Evolutionary conservation across 2,888 invertebrate genomes (phyloP).

Genomic region (Hypena proboscidalis): DNA sequence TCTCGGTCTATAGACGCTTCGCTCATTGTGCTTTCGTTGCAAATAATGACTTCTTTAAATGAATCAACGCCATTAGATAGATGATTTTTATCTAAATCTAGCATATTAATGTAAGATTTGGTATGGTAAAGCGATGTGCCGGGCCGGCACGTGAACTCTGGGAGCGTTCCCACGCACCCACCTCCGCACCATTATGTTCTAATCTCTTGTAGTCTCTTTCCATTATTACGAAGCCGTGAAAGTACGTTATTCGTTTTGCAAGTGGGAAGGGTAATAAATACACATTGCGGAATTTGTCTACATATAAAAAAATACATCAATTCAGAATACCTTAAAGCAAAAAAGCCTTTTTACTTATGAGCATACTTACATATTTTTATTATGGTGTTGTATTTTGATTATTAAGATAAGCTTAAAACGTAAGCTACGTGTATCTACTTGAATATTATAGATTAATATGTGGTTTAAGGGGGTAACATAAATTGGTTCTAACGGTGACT

Average conservation of each 20-base stretch:
- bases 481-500: slow-evolving; percentile 48
- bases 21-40: slow-evolving; percentile 41
- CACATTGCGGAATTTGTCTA: slow-evolving; percentile 53
- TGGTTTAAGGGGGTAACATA: slow-evolving; percentile 19
- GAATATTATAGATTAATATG: slow-evolving; percentile 19
- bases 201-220: slow-evolving; percentile 82
- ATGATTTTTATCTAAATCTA: slow-evolving; percentile 71
- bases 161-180: slow-evolving; percentile 84
- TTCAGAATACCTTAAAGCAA: no score
- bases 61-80: slow-evolving; percentile 43
- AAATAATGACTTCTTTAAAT: slow-evolving; percentile 58
- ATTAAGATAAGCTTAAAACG: background rate
- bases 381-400: no score
- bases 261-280: slow-evolving; percentile 62
- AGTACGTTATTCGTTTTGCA: slow-evolving; percentile 75
- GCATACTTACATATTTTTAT: no score
- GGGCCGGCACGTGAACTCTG: slow-evolving; percentile 80
- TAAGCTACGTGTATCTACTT: slow-evolving; percentile 11
- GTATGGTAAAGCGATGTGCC: slow-evolving; percentile 72
- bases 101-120: slow-evolving; percentile 81
- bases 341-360: no score
- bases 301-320: slow-evolving; percentile 8
- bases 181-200: slow-evolving; percentile 84
- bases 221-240: slow-evolving; percentile 82
- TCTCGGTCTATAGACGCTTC: slow-evolving; percentile 3